These are phyloP conservation scores for Paradisaea rubra DNA, from an alignment of 2,113 vertebrate genomes.

Conservation along the genomic window DNA sequence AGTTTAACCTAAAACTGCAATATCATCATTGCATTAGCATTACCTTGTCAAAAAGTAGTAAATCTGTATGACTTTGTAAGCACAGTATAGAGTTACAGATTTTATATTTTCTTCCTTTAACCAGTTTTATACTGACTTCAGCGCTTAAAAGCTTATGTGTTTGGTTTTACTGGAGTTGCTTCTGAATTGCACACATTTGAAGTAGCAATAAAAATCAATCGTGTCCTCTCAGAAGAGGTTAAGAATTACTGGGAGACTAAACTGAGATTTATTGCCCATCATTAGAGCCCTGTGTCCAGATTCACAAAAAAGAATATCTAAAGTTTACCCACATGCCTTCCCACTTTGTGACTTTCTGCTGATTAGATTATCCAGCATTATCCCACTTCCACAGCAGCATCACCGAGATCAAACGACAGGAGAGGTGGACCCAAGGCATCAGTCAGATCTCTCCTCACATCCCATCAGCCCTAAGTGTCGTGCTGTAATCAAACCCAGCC, in stretches of 20 bases:
- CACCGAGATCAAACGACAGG: not conserved
- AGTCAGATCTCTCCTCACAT: not conserved
- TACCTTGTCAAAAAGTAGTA: conserved; percentile 25
- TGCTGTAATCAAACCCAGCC: not conserved
- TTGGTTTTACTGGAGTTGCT: not conserved
- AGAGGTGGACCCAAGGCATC: not conserved
- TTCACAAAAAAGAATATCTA: not conserved
- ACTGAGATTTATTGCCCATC: not conserved
- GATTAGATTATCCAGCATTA: not conserved
- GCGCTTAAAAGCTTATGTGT: not conserved
- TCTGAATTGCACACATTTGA: not conserved
- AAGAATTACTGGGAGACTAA: not conserved
- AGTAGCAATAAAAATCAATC: not conserved
- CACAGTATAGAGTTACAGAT: not conserved
- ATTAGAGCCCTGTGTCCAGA: not conserved
- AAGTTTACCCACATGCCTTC: not conserved
- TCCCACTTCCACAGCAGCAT: not conserved
- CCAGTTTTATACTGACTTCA: conserved; percentile 7
- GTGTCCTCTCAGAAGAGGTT: not conserved
- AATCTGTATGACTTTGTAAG: not conserved
- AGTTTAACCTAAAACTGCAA: conserved; percentile 42
- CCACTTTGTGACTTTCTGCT: not conserved
- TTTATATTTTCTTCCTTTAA: not conserved
- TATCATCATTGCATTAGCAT: conserved; percentile 30
- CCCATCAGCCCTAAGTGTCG: not conserved